Percentiles rank a stretch among this genome's conserved stretches.
Evolutionary conservation across 2,113 vertebrate species (phyloP).

Genomic region (Rhegmatorhina hoffmannsi): DNA sequence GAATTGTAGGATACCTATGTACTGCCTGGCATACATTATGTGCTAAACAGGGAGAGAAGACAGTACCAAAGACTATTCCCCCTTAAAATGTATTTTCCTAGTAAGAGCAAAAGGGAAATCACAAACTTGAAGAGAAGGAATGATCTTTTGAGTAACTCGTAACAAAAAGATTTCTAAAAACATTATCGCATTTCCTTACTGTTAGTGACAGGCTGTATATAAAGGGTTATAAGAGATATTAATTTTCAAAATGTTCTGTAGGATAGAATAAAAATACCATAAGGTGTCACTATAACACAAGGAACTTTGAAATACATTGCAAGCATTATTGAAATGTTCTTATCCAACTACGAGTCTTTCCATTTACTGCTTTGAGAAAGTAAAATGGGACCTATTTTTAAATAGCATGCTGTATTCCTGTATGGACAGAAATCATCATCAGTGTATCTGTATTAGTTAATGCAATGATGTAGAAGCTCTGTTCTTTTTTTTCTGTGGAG

Average conservation of each 20-base stretch:
- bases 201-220: neutral
- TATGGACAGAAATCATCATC: neutral
- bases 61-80: neutral
- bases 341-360: neutral
- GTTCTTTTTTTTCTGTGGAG: neutral
- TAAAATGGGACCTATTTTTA: neutral
- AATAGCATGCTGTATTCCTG: neutral
- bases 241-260: neutral
- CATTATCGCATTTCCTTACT: neutral
- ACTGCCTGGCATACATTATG: neutral
- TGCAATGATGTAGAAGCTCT: neutral
- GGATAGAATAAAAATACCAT: constrained; percentile 42
- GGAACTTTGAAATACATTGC: neutral
- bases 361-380: neutral
- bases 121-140: neutral
- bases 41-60: neutral
- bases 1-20: neutral
- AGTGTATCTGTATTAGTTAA: neutral
- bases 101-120: neutral
- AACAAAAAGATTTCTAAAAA: neutral
- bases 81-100: neutral
- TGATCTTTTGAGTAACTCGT: neutral
- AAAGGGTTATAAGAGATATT: neutral
- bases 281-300: constrained; percentile 72
- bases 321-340: neutral